Base-by-base conservation (phyloP, 2,888 invertebrate genomes). In the Pseudolycoriella hygida region DNA sequence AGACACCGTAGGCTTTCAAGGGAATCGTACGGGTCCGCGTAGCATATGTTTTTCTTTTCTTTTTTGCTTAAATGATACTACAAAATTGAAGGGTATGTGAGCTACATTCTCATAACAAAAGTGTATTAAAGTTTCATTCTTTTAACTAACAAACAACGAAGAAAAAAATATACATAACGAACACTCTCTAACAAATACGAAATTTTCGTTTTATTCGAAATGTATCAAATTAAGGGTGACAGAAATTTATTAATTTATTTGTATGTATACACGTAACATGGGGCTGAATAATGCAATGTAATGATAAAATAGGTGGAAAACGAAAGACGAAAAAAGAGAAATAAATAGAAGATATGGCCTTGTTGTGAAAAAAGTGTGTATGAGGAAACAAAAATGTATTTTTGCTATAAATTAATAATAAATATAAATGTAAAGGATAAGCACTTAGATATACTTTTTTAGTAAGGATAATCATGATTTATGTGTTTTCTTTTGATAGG, bases 221-320 rank as follows among this genome's bases (percentile, higher is more conserved):
- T 48, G 46, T 47, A 44, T 49, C 48, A 50, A 50, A 50, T 50
- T 50, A 49, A 46, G 45, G 46, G 44, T 46, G 50, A 48, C 50
- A 50, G 46, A 45, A 43, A 47, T 48, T 50, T 50, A 50, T 50
- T 50, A 50, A 50, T 50, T 50, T 50, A 50, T 50, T 50, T 47
- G 31, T 30, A 43, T 39, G 30, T 25, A 19, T 15, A 42, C 40
- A 20, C 42, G 32, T 20, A 34, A 31, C 25, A 17, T 25, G 39
- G 20, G 18, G 20, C 20, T 40, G 39, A 39, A 39, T 39, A 39
- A 39, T 39, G 17, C 39, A 17, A 39, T 44, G 30, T 44, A 44
- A 44, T 44, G 44, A 44, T 44, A 31, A 44, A 44, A 40, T 31
- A 44, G 44, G 44, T 44, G 44, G 38, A 44, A 38, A 19, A 40